phyloP scores from a whole-genome alignment of 2,113 vertebrate genomes.

The Progne subis region DNA sequence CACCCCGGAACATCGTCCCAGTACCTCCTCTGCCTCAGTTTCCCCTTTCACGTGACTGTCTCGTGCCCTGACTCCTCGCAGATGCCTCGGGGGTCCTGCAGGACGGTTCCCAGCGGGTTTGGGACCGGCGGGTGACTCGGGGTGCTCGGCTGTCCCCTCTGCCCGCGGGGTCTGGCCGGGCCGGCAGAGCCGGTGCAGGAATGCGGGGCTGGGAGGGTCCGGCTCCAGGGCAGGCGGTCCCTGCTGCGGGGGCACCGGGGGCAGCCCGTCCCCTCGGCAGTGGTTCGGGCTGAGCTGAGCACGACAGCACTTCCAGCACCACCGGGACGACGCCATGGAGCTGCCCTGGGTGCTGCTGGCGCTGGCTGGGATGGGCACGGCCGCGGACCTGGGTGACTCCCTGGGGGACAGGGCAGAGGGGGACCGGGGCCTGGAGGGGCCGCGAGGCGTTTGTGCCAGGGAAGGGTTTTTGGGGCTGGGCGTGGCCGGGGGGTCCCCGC shows the following conservation, averaged over 20 bases:
- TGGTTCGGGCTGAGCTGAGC: not conserved
- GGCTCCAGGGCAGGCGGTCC: not conserved
- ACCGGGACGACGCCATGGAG: not conserved
- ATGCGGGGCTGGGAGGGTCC: constrained; percentile 41
- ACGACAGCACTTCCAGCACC: not conserved
- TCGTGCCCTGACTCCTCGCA: not conserved
- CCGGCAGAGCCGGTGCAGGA: constrained; percentile 36
- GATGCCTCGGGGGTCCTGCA: not conserved
- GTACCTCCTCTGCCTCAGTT: not conserved
- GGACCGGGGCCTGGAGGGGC: not conserved
- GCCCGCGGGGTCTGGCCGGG: not conserved
- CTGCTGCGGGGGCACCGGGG: not conserved
- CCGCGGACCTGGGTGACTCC: not conserved
- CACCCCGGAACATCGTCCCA: fast-evolving
- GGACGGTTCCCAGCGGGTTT: too few species aligned
- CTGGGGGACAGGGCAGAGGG: not conserved
- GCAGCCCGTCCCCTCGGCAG: not conserved
- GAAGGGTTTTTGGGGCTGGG: not conserved
- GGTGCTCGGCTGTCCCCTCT: not conserved
- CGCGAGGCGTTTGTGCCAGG: not conserved
- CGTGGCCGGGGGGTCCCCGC: not conserved
- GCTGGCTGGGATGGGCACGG: not conserved
- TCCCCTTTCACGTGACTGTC: not conserved
- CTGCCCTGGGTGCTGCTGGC: constrained; percentile 9
- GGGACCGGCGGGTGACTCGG: not conserved